phyloP scores from a whole-genome alignment of 2,888 invertebrate genomes.

The Glyphotaelius pellucidus region DNA sequence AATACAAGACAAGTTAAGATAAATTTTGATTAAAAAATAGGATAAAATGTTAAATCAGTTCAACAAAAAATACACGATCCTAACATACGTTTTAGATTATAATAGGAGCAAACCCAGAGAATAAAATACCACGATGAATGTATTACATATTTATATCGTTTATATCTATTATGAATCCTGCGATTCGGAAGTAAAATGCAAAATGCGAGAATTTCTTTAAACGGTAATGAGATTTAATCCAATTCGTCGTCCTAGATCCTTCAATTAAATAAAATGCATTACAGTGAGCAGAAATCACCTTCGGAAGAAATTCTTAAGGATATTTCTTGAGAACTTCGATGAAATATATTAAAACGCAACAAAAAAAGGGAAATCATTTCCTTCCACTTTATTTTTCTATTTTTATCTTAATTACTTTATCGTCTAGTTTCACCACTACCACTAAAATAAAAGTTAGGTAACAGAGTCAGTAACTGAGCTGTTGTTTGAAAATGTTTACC shows the following conservation, averaged over 20 bases:
- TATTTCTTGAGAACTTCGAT: too few species aligned
- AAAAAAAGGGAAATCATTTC: too few species aligned
- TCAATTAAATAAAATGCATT: neutral
- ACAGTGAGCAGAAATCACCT: neutral
- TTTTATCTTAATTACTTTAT: too few species aligned
- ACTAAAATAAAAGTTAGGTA: neutral
- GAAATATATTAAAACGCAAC: too few species aligned
- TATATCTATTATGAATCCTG: neutral
- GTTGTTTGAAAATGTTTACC: neutral
- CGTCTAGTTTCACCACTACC: neutral
- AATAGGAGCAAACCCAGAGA: neutral
- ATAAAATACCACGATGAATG: neutral
- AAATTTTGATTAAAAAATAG: too few species aligned
- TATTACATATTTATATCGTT: neutral
- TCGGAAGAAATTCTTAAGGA: neutral
- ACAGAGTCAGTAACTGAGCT: neutral
- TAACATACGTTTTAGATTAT: too few species aligned
- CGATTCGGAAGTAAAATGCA: neutral
- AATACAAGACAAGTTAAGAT: too few species aligned
- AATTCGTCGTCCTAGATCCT: neutral
- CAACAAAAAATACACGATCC: too few species aligned
- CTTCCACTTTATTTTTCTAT: neutral
- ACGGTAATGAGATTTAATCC: neutral
- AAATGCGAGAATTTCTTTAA: neutral
- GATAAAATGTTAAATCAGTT: too few species aligned